Evolutionary conservation across 1,140 invertebrate genomes (phyloP).

Genomic region (Sycophaga agraensis): DNA sequence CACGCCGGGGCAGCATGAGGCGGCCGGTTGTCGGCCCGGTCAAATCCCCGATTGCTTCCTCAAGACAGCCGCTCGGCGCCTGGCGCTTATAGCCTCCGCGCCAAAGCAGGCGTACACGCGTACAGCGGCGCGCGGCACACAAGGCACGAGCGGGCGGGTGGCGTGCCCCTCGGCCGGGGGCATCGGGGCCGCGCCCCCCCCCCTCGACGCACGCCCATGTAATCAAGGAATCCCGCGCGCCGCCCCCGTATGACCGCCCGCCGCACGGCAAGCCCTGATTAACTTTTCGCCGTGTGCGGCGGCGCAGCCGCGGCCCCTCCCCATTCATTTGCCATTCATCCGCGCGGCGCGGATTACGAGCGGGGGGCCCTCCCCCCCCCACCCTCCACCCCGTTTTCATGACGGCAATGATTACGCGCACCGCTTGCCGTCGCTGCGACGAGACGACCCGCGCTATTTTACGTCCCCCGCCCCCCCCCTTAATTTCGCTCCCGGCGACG

Average conservation of each 20-base stretch:
- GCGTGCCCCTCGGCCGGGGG: too few species aligned
- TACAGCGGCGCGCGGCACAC: too few species aligned
- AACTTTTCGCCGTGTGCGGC: constrained; percentile 58
- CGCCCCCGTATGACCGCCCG: constrained; percentile 47
- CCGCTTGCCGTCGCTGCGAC: not conserved
- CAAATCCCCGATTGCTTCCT: too few species aligned
- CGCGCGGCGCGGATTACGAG: constrained; percentile 55
- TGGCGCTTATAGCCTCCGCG: too few species aligned
- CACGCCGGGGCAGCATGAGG: too few species aligned
- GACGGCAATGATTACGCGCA: constrained; percentile 21
- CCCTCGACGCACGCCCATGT: constrained; percentile 51
- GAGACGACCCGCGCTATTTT: not conserved
- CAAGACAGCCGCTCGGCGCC: too few species aligned
- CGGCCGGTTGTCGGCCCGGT: too few species aligned
- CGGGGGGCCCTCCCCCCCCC: too few species aligned
- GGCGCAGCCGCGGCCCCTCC: constrained; percentile 40
- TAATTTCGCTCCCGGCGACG: too few species aligned
- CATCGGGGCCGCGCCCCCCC: too few species aligned
- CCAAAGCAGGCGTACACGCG: too few species aligned
- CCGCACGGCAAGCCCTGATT: constrained; percentile 59
- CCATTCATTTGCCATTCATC: constrained; percentile 60
- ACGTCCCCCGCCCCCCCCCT: not conserved
- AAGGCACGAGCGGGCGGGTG: too few species aligned
- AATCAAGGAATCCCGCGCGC: constrained; percentile 51
- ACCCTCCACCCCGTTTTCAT: constrained; percentile 29